A percentile compares a stretch with the other conserved stretches of the same genome.
phyloP scores from a whole-genome alignment of 2,888 invertebrate genomes.

The Synanthedon formicaeformis region DNA sequence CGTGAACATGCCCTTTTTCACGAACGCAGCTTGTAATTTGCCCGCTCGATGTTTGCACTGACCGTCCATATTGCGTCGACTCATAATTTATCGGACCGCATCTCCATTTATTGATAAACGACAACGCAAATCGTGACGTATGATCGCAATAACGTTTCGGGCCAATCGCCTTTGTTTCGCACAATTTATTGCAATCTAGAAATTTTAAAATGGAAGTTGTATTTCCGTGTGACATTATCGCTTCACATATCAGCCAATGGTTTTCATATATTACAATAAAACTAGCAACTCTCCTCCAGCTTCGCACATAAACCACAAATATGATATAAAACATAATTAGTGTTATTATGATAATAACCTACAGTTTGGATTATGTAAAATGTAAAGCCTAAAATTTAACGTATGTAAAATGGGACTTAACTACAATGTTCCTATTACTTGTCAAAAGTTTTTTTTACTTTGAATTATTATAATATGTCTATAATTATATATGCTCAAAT shows the following conservation, averaged over 20 bases:
- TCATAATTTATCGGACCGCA: constrained; percentile 46
- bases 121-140: constrained; percentile 13
- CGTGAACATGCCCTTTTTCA: constrained; percentile 31
- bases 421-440: no score
- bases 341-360: no score
- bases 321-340: no score
- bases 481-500: no score
- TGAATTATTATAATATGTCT: no score
- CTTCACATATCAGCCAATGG: background rate
- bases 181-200: constrained; percentile 3
- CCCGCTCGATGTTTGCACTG: constrained; percentile 37
- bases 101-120: constrained; percentile 47
- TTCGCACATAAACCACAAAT: no score
- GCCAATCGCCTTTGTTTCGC: constrained; percentile 19
- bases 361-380: no score
- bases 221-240: background rate
- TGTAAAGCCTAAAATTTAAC: no score
- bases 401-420: no score
- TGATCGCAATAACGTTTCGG: constrained; percentile 27
- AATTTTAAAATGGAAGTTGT: background rate
- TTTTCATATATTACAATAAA: no score
- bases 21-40: constrained; percentile 41
- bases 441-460: no score
- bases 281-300: no score
- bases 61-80: constrained; percentile 30